These are phyloP conservation scores for Subanguina moxae DNA, from an alignment of 1,140 invertebrate genomes.

Conservation along the genomic window DNA sequence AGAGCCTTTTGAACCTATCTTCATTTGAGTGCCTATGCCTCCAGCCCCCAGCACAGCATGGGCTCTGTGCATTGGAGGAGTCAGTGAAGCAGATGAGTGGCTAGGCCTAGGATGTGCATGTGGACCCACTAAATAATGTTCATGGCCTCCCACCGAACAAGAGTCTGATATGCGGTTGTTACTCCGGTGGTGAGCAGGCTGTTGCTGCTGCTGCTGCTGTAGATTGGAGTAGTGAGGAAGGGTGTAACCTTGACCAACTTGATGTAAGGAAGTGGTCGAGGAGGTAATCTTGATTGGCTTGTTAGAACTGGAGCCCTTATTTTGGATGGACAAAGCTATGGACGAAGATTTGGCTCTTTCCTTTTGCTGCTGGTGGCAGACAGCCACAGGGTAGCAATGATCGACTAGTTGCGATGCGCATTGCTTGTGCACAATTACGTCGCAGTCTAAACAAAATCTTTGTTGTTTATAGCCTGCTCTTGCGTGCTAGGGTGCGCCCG, in stretches of 20 bases:
- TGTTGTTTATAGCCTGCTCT: no score
- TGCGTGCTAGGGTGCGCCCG: neutral
- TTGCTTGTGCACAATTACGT: constrained; percentile 67
- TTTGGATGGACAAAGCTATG: neutral
- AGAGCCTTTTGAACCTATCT: neutral
- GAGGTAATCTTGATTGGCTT: neutral
- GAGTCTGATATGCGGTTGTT: neutral
- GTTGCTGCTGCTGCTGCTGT: neutral
- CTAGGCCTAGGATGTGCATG: constrained; percentile 14
- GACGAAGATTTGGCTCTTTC: constrained; percentile 3
- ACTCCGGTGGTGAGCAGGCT: neutral
- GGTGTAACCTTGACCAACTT: neutral
- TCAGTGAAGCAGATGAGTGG: constrained; percentile 16
- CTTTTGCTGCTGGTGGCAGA: constrained; percentile 36
- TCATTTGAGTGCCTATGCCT: no score
- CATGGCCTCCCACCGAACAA: neutral
- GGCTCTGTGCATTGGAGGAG: constrained; percentile 18
- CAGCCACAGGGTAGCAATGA: constrained; percentile 51
- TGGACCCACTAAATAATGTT: neutral
- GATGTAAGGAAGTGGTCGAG: constrained; percentile 9
- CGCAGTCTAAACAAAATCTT: constrained; percentile 44
- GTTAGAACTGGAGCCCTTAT: neutral
- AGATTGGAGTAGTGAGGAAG: neutral
- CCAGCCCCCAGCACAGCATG: no score
- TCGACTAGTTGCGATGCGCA: constrained; percentile 50